Conservation (phyloP, 1,140 invertebrate species). For the Mactra quadrangularis region DNA sequence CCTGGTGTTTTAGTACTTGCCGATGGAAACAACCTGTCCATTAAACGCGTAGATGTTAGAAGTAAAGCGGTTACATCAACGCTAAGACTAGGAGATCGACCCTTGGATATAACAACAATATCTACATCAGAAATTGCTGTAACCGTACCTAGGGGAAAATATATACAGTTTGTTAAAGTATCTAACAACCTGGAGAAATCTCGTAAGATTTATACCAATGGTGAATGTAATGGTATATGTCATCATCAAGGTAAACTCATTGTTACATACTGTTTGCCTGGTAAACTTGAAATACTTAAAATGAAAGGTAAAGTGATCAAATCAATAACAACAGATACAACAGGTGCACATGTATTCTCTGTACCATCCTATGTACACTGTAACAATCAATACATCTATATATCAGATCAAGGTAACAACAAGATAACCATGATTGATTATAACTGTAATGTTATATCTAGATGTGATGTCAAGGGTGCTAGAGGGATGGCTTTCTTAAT, state of each 20-base stretch:
- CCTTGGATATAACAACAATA: slow-evolving; percentile 3
- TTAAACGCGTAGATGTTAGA: not conserved
- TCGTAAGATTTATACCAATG: not conserved
- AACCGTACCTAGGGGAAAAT: not conserved
- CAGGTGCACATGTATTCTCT: not conserved
- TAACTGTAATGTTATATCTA: no score
- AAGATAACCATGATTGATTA: no score
- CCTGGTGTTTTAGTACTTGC: not conserved
- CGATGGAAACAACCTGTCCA: not conserved
- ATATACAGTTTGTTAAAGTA: not conserved
- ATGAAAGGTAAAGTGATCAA: not conserved
- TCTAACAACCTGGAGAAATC: not conserved
- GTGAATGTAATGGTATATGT: slow-evolving; percentile 1
- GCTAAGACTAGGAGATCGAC: not conserved
- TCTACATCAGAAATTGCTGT: not conserved
- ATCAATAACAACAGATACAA: not conserved
- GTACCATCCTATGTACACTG: no score
- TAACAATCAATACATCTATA: no score
- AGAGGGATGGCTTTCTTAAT: no score
- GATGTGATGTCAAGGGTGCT: no score
- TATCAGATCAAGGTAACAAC: no score
- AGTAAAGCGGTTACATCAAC: not conserved
- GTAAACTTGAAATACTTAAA: not conserved
- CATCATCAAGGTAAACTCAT: slow-evolving; percentile 1
- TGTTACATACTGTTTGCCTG: not conserved